phyloP scores from a whole-genome alignment of 2,888 invertebrate genomes.

The Syrphus vitripennis region DNA sequence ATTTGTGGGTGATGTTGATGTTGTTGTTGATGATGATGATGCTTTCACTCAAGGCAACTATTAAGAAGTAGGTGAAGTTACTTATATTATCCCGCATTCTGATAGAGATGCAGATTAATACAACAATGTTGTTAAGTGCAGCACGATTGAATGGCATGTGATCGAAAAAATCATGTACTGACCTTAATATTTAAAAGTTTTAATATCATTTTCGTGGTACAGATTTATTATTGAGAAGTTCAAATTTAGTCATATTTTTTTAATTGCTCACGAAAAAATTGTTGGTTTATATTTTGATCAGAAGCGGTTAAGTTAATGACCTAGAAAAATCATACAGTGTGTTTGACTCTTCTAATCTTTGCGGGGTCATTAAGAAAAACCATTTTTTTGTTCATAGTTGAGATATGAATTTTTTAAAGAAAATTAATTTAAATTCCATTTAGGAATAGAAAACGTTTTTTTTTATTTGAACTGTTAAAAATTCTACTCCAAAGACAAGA shows the following conservation, averaged over 20 bases:
- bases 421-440: no score
- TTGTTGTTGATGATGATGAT: conserved; percentile 22
- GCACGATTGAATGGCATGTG: conserved; percentile 23
- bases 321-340: neutral
- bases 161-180: neutral
- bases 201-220: conserved; percentile 23
- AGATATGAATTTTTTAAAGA: no score
- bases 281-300: neutral
- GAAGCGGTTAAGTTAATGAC: neutral
- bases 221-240: neutral
- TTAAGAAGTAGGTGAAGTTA: neutral
- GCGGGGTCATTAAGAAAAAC: no score
- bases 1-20: conserved; percentile 24
- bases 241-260: neutral
- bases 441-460: no score
- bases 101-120: conserved; percentile 7
- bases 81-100: neutral
- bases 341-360: no score
- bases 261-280: neutral
- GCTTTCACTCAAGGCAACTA: conserved; percentile 31
- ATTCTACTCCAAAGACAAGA: no score
- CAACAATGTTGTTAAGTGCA: conserved; percentile 8
- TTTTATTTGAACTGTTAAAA: no score
- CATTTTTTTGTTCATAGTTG: no score
- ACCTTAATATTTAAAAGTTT: conserved; percentile 22